Base-by-base conservation (phyloP, 2,113 vertebrate species). In the Vulpes vulpes region DNA sequence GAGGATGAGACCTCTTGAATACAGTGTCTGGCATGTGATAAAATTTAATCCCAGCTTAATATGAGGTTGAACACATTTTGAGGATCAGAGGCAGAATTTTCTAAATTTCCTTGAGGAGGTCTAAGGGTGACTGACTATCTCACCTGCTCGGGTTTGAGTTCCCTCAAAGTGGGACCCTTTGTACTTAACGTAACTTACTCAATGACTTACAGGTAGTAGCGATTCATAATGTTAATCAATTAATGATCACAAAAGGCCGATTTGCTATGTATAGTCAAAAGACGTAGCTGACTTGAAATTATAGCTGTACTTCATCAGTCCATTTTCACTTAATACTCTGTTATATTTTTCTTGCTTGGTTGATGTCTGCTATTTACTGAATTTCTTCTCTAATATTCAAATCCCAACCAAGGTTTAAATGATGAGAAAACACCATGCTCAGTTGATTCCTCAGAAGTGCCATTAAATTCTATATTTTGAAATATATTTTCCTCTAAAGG, bases 311-410 rank as follows among this genome's bases (percentile, higher is more conserved):
- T 94, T 97, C 30, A 78, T 85, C 79, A 85, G 53, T 80, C 30
- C 51, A 60, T 92, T 85, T 95, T 96, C 51, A 57, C 71, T 89
- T 93, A 64, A 84, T 84, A 84, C 22, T 67, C 12, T 89, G 6
- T 62, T 96, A 49, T 86, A 88, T 96, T 95, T 94, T 91, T 96
- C 88, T 87, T 87, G 43, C 74, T 84, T 95, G 17, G 49, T 71
- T 95, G 55, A 96, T 82, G 19, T 93, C 55, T 82, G 32, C 35
- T 95, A 89, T 91, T 96, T 93, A 93, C 16, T 89, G 43, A 88
- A 95, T 91, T 38, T 91, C 76, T 93, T 91, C 76, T 94, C 64
- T 93, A 60, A 97, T 91, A 96, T 89, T 97, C 43, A 97, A 97
- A 96, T 93, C 53, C 55, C 53, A 92, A 94, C 22, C 35, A 93